Evolutionary conservation across 2,888 invertebrate genomes (phyloP).

Genomic region (Chrysolina haemoptera): DNA sequence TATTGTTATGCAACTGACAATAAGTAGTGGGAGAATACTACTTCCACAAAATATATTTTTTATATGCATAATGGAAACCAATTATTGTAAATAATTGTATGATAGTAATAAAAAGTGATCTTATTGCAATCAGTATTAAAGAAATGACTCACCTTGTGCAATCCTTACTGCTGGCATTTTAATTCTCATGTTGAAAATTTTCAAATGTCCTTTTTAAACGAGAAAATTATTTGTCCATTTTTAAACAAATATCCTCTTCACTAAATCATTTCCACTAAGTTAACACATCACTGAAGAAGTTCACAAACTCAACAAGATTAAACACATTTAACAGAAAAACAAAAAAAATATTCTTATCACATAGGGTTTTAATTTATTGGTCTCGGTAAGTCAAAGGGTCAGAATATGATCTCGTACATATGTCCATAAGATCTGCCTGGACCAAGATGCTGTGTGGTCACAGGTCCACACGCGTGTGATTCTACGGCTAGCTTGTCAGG

Average conservation of each 20-base stretch:
- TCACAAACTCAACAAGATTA: conserved; percentile 34
- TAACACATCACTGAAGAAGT: conserved; percentile 38
- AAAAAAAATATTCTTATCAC: conserved; percentile 17
- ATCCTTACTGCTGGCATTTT: conserved; percentile 98
- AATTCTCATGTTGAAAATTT: conserved; percentile 89
- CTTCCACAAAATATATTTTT: no score
- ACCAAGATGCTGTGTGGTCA: conserved; percentile 66
- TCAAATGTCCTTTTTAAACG: conserved; percentile 39
- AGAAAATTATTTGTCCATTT: conserved; percentile 46
- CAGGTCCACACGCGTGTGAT: conserved; percentile 71
- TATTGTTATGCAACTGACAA: not conserved
- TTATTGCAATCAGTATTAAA: not conserved
- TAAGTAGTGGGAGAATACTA: no score
- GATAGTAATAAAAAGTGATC: no score
- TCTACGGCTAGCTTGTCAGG: conserved; percentile 61
- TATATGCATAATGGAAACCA: no score
- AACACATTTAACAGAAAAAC: conserved; percentile 21
- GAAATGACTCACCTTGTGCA: conserved; percentile 87
- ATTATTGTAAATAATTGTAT: no score
- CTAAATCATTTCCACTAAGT: conserved; percentile 44
- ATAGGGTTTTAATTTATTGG: conserved; percentile 9
- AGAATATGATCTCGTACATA: conserved; percentile 24
- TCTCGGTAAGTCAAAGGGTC: conserved; percentile 23
- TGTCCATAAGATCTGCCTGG: conserved; percentile 35
- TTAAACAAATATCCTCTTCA: conserved; percentile 42